phyloP scores from a whole-genome alignment of 2,888 invertebrate species.

The Deilephila porcellus region DNA sequence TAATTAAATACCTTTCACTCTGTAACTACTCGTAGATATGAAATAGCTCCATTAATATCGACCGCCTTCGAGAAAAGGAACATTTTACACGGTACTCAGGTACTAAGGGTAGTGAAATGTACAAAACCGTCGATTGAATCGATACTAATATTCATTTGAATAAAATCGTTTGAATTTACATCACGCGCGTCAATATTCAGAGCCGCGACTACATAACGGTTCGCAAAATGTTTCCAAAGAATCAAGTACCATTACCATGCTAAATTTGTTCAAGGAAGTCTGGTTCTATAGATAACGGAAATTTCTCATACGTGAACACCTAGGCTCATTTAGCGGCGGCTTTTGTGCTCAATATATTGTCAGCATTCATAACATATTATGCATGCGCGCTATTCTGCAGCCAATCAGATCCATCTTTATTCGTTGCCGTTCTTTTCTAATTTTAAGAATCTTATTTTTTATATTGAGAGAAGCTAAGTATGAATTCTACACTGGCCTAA shows the following conservation, averaged over 20 bases:
- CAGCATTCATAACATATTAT: not conserved
- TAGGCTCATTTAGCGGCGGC: constrained; percentile 27
- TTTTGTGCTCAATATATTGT: constrained; percentile 27
- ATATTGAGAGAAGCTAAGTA: too few relatives aligned
- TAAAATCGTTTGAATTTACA: constrained; percentile 59
- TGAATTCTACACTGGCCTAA: too few relatives aligned
- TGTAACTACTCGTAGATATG: not conserved
- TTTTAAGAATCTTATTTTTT: too few relatives aligned
- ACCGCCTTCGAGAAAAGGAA: not conserved
- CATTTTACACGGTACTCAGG: not conserved
- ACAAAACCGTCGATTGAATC: constrained; percentile 39
- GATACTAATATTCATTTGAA: constrained; percentile 52
- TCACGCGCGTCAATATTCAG: constrained; percentile 67
- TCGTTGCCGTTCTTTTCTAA: too few relatives aligned
- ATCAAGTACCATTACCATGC: constrained; percentile 61
- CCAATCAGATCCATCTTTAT: not conserved
- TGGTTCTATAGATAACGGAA: constrained; percentile 56
- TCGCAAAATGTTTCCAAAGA: constrained; percentile 61
- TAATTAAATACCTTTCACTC: constrained; percentile 30
- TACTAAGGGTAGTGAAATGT: constrained; percentile 19
- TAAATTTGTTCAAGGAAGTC: constrained; percentile 65
- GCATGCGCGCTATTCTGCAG: not conserved
- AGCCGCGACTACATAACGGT: constrained; percentile 71
- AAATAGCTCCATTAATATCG: constrained; percentile 7
- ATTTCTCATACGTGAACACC: constrained; percentile 42